Evolutionary conservation across 2,888 invertebrate genomes (phyloP), one percentile per base, ranked within the genome.

Genomic region (Drosophila colorata): DNA sequence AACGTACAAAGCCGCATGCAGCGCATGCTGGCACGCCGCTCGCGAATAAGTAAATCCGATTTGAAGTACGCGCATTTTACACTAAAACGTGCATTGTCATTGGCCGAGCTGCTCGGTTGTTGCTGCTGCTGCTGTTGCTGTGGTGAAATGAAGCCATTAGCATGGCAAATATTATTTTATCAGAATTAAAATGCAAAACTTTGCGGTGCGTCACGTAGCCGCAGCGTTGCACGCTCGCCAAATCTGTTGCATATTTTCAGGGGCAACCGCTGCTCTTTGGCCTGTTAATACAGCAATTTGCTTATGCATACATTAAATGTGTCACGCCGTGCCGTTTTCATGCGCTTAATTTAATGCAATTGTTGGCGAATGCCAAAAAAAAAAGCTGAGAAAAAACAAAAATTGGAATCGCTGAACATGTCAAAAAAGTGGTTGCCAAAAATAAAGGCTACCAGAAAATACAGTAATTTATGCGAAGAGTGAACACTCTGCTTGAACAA

Each of bases 151-250:
- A 74, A 88, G 78, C 85, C 87, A 89, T 86, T 86, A 89, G 89
- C 83, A 57, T 68, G 70, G 77, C 69, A 89, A 85, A 85, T 88
- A 89, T 85, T 85, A 82, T 85, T 89, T 70, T 82, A 86, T 77
- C 74, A 82, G 43, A 89, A 89, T 85, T 88, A 77, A 88, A 85
- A 89, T 88, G 77, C 80, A 67, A 64, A 81, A 78, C 69, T 85
- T 75, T 44, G 46, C 72, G 46, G 64, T 68, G 64, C 58, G 65
- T 82, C 81, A 82, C 88, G 88, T 82, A 83, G 61, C 35, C 20
- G 66, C 52, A 44, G 2, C 40, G 47, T 51, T 43, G 55, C 16
- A 43, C 20, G 41, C 43, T 35, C 43, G 49, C 44, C 44, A 69
- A 69, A 69, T 63, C 68, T 69, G 72, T 70, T 72, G 70, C 76